Base-by-base conservation (phyloP, 2,888 invertebrate genomes). In the Drosophila yooni region DNA sequence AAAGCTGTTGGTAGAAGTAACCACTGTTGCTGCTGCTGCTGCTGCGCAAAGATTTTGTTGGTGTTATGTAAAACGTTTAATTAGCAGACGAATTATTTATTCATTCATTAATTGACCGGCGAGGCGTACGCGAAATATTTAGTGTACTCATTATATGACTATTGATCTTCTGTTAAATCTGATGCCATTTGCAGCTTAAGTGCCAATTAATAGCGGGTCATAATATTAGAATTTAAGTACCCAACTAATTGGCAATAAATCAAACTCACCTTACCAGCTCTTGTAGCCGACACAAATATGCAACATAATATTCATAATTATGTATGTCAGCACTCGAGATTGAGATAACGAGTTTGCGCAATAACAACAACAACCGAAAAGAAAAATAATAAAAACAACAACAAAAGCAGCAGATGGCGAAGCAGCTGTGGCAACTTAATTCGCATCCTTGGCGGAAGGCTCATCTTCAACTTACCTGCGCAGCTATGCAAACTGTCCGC, bases 221-320 rank as follows among this genome's bases (percentile, higher is more conserved):
- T 34, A 66, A 25, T 38, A 52, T 46, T 61, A 69, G 54, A 76
- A 53, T 76, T 61, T 78, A 72, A 89, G 76, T 69, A 72, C 51
- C 59, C 64, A 61, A 25, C 65, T 83, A 83, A 83, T 83, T 78
- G 82, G 76, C 74, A 76, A 86, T 81, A 78, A 71, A 77, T 86
- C 77, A 65, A 66, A 66, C 66, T 67, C 70, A 58, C 46, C 61
- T 83, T 73, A 74, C 68, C 65, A 21, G 46, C 25, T 15, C 46
- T 8, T 21, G 46, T 21, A 46, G 33, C 51, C 43, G 21, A 63
- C 83, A 48, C 77, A 58, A 59, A 52, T 54, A 77, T 66, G 75
- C 74, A 72, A 75, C 51, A 68, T 87, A 82, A 84, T 76, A 72
- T 82, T 70, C 77, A 79, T 72, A 75, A 88, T 85, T 69, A 80